Evolutionary conservation across 1,140 invertebrate species (phyloP), one percentile per base, ranked within the genome.

Genomic region (Pseudomyrmex flavicornis): DNA sequence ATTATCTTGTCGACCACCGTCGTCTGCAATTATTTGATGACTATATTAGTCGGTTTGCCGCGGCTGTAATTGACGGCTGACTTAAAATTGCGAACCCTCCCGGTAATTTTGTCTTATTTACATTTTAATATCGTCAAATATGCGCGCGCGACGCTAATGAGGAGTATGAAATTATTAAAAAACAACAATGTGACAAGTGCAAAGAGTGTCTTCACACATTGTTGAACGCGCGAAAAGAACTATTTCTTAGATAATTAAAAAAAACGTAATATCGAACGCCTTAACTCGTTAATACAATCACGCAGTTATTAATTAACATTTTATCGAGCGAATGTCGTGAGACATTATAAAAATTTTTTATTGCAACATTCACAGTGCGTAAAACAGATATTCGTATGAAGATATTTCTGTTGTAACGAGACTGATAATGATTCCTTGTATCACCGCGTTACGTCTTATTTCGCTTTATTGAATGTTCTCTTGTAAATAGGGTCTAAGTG

Each of bases 401-500:
- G 59, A 75, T 20, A 35, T 75, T 15, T 58, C 73, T 70, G 79
- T 82, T 82, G 75, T 63, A 82, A 70, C 17, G 26, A 54, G 26
- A 63, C 58, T 75, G 58, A 5, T 74, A 82, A 82, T 62, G 79
- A 82, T 75, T 70, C 13, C 52, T 63, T 44, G 68, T 52, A 82
- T 62, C 50, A 46, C 20, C 58, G 68, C 17, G 50, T 54, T 26
- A 54, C 50, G 83, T 76, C 12, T 76, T 74, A 68, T 70, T 50
- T 65, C n/a, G 58, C 66, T 85, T 85, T 86, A 86, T 85, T 85
- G 84, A 82, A 87, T 80, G 69, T 82, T 70, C 84, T 70, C 84
- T 75, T 85, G 84, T 74, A 83, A 86, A 87, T 68, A 87, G 73
- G 59, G 46, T 69, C 82, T 69, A 84, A 88, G 73, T 82, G 69